Conservation (phyloP, 2,797 vertebrate species). For the Jordanella pulchra region DNA sequence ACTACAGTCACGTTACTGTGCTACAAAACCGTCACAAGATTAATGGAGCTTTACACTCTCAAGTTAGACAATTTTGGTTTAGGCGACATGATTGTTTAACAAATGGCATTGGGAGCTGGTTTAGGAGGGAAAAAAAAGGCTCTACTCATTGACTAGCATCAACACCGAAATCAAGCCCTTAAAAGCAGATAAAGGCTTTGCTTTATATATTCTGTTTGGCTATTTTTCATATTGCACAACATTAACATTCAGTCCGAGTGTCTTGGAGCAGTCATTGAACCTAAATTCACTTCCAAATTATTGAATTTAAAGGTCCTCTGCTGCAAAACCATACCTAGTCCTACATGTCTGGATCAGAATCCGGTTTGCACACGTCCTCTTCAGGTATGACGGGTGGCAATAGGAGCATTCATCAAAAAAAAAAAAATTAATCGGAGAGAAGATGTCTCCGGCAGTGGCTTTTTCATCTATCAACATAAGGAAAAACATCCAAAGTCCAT, state of each 20-base stretch:
- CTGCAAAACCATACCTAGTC: slow-evolving; percentile 29
- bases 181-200: slow-evolving; percentile 60
- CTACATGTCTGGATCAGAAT: slow-evolving; percentile 32
- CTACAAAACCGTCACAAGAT: slow-evolving; percentile 52
- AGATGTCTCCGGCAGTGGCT: slow-evolving; percentile 53
- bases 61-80: slow-evolving; percentile 56
- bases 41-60: slow-evolving; percentile 35
- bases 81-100: slow-evolving; percentile 60
- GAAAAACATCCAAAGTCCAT: slow-evolving; percentile 30
- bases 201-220: slow-evolving; percentile 43
- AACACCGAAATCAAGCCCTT: slow-evolving; percentile 64
- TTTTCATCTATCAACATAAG: slow-evolving; percentile 26
- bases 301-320: slow-evolving; percentile 33
- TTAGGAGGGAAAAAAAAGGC: slow-evolving; percentile 27
- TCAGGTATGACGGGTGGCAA: slow-evolving; percentile 43
- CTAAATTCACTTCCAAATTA: slow-evolving; percentile 15
- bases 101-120: slow-evolving; percentile 34
- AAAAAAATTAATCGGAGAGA: slow-evolving; percentile 14
- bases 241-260: slow-evolving; percentile 38
- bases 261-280: slow-evolving; percentile 23
- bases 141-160: slow-evolving; percentile 37
- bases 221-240: slow-evolving; percentile 68
- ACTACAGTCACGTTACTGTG: slow-evolving; percentile 64
- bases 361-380: slow-evolving; percentile 23
- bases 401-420: slow-evolving; percentile 50